Evolutionary conservation across 2,888 invertebrate species (phyloP).

Genomic region (Mellilla xanthometata): DNA sequence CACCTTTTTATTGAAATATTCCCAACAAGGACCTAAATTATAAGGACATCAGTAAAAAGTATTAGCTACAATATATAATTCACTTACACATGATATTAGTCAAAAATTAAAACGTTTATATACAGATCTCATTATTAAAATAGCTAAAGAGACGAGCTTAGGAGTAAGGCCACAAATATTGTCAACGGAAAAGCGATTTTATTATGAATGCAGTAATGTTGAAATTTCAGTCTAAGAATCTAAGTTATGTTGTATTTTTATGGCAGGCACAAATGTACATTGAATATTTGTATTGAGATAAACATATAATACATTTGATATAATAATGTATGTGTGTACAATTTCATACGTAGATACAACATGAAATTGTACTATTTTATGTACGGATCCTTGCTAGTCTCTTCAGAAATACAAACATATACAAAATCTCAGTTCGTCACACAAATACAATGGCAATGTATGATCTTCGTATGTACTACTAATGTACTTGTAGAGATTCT

Average conservation of each 20-base stretch:
- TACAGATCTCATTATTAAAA: conserved; percentile 14
- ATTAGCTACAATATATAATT: conserved; percentile 16
- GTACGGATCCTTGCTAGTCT: background rate
- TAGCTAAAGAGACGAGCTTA: background rate
- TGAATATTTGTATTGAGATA: too few species aligned
- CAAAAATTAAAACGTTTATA: conserved; percentile 18
- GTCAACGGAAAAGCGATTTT: background rate
- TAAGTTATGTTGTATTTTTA: too few species aligned
- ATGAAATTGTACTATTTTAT: too few species aligned
- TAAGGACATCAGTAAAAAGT: conserved; percentile 48
- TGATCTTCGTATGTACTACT: background rate
- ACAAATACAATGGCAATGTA: background rate
- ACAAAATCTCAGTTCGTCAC: background rate
- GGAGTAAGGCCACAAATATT: background rate
- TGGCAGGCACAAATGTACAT: too few species aligned
- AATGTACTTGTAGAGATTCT: background rate
- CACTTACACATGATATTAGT: conserved; percentile 13
- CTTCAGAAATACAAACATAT: background rate
- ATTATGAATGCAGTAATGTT: too few species aligned
- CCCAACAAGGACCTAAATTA: conserved; percentile 76
- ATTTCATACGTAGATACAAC: too few species aligned
- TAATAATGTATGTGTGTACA: too few species aligned
- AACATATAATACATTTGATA: too few species aligned
- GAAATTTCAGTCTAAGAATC: too few species aligned
- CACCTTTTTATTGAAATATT: conserved; percentile 71